Evolutionary conservation across 2,888 invertebrate genomes (phyloP).

Genomic region (Hyppa rectilinea): DNA sequence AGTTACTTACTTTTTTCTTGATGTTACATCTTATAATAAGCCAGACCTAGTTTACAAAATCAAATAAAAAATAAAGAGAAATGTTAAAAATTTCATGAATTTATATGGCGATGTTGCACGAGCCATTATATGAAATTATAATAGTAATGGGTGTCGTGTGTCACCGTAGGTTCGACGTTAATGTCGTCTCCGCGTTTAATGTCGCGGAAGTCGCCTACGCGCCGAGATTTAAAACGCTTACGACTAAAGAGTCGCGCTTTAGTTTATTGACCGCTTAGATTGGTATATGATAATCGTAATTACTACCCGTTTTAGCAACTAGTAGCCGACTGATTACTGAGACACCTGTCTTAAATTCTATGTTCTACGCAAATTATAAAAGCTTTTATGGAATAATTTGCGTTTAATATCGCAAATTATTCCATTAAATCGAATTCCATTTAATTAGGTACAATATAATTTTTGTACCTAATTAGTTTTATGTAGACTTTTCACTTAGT

Average conservation of each 20-base stretch:
- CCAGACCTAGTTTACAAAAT: constrained; percentile 5
- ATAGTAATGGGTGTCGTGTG: constrained; percentile 78
- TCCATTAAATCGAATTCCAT: too few species aligned
- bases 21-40: constrained; percentile 1
- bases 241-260: constrained; percentile 55
- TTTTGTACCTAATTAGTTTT: too few species aligned
- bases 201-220: constrained; percentile 82
- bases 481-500: too few species aligned
- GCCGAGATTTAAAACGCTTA: constrained; percentile 74
- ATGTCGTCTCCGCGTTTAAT: constrained; percentile 72
- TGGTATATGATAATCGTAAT: constrained; percentile 57
- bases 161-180: constrained; percentile 74
- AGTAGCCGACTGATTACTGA: constrained; percentile 16
- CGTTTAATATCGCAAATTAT: too few species aligned
- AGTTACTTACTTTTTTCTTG: too few species aligned
- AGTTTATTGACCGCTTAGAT: constrained; percentile 50
- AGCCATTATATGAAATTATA: constrained; percentile 73
- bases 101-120: constrained; percentile 45
- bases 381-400: constrained; percentile 18
- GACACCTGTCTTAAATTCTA: constrained; percentile 25
- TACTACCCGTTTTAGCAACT: constrained; percentile 33
- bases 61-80: constrained; percentile 11
- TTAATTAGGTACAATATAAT: too few species aligned
- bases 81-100: constrained; percentile 34
- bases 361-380: constrained; percentile 24